Percentiles rank a stretch among this genome's conserved stretches.
Evolutionary conservation across 2,113 vertebrate species (phyloP).

Genomic region (Eudyptes chrysolophus): DNA sequence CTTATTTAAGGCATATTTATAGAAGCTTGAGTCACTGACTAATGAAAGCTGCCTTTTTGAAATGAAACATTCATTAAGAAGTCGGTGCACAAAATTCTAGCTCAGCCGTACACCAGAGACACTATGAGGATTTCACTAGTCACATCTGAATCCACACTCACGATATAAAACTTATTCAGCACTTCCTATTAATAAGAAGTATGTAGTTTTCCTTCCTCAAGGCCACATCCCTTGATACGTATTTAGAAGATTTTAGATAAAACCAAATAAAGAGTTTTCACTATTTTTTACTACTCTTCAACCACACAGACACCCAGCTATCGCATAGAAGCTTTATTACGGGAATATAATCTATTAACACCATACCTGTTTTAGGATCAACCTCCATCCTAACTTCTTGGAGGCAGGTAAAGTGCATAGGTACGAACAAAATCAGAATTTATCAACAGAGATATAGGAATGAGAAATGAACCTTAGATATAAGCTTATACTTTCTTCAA

Average conservation of each 20-base stretch:
- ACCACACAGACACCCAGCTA: not conserved
- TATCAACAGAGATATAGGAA: not conserved
- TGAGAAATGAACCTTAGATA: not conserved
- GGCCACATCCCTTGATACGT: not conserved
- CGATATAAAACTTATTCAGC: not conserved
- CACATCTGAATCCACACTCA: not conserved
- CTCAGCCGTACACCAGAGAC: not conserved
- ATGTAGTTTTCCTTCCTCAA: not conserved
- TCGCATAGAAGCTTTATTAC: not conserved
- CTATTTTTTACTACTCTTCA: not conserved
- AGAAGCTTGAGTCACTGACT: constrained; percentile 46
- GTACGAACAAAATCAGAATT: not conserved
- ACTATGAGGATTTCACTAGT: not conserved
- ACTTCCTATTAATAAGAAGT: not conserved
- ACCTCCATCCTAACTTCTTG: not conserved
- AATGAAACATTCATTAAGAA: not conserved
- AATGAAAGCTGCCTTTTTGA: not conserved
- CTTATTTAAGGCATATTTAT: constrained; percentile 35
- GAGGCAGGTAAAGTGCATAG: not conserved
- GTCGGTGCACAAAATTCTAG: not conserved
- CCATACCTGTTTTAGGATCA: not conserved
- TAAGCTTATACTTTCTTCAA: not conserved
- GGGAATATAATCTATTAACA: not conserved
- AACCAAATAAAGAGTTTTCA: not conserved
- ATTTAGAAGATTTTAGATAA: not conserved